Base-by-base conservation (phyloP, 2,113 vertebrate species). In the Carettochelys insculpta region DNA sequence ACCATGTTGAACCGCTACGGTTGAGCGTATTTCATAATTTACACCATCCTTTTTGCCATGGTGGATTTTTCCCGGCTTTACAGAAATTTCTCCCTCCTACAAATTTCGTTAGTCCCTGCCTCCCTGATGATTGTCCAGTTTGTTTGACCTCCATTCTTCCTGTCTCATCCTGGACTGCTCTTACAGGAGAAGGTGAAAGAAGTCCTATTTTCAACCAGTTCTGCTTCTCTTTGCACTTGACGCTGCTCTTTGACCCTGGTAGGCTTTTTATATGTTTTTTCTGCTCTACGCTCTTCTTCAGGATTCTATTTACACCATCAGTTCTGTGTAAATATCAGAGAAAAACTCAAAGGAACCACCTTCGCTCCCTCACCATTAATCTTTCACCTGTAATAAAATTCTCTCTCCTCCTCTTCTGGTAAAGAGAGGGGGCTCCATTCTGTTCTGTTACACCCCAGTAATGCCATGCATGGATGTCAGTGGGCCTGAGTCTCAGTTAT, bases 211-310 rank as follows among this genome's bases (percentile, higher is more conserved):
- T 92, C 93, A 61, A 22, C 81, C 54, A 41, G 90, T 82, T 94
- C 41, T 53, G 58, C 92, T 93, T 95, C 92, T 95, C 92, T 93
- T 93, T 90, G 86, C 95, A 90, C 92, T 52, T 95, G 90, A 90
- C 92, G 95, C 83, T 76, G 53, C 83, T 85, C 34, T 83, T 53
- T 94, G 91, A 92, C 94, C 95, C 90, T 87, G 65, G 43, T 83
- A 84, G 94, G 84, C 94, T 95, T 95, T 94, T n/a, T 94, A 94
- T 92, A 94, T 94, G 77, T 77, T 89, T 94, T 95, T 92, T 83
- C n/a, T 92, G 80, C 83, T 75, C 61, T 89, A 51, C 65, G 75
- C 88, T 86, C 93, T 96, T 86, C 90, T 91, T 91, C 80, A 4
- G 11, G 89, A 86, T 97, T 45, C 3, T 61, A 87, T 92, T 92